Evolutionary conservation across 2,113 vertebrate genomes (phyloP).

Genomic region (Glaucidium brasilianum): DNA sequence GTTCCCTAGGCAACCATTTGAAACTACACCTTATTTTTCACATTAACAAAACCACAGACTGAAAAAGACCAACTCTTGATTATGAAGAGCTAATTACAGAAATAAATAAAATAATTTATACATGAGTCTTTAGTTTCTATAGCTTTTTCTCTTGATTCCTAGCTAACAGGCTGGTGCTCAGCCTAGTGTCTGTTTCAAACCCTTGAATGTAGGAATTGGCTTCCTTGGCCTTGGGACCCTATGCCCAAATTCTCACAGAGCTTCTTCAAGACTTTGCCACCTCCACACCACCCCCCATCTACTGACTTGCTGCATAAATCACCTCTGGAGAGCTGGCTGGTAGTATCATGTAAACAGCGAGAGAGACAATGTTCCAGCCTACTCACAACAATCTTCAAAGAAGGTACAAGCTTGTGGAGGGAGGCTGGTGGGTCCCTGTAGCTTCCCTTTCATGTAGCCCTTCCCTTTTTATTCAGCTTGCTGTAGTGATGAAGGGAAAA

Average conservation of each 20-base stretch:
- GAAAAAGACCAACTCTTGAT: constrained; percentile 78
- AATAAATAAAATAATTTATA: constrained; percentile 87
- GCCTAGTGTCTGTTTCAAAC: constrained; percentile 39
- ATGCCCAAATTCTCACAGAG: not conserved
- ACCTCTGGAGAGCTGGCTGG: constrained; percentile 21
- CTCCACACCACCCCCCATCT: not conserved
- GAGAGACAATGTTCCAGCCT: not conserved
- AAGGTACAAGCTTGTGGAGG: not conserved
- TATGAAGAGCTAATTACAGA: constrained; percentile 80
- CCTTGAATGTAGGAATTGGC: not conserved
- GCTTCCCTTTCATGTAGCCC: constrained; percentile 42
- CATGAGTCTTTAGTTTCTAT: constrained; percentile 60
- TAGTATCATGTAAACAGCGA: not conserved
- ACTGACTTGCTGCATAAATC: not conserved
- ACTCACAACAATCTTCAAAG: not conserved
- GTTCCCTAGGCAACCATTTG: constrained; percentile 79
- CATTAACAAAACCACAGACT: constrained; percentile 76
- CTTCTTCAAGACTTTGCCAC: constrained; percentile 8
- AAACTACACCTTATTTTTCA: constrained; percentile 77
- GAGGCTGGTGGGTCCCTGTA: not conserved
- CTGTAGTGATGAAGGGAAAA: not conserved
- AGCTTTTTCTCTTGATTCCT: constrained; percentile 32
- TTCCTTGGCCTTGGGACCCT: not conserved
- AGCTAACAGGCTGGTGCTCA: constrained; percentile 46
- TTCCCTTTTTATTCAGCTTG: constrained; percentile 44